These are phyloP conservation scores for Micrastur ruficollis DNA, from an alignment of 2,797 vertebrate species.

Conservation along the genomic window DNA sequence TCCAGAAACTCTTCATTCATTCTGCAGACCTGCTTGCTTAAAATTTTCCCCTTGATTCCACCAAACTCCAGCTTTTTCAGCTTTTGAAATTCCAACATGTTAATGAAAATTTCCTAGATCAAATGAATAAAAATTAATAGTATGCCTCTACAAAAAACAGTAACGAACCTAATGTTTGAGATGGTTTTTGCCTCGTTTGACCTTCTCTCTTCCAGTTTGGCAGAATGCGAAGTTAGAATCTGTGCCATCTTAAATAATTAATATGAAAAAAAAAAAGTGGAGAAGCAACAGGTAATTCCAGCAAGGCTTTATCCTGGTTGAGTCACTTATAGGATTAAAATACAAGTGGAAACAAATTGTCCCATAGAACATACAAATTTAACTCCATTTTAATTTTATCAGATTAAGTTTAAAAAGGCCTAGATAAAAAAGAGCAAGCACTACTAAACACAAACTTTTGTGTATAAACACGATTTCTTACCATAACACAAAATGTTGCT, in stretches of 20 bases:
- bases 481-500: neutral
- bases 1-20: conserved; percentile 75
- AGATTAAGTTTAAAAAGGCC: neutral
- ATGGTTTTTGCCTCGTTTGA: neutral
- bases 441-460: neutral
- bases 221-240: neutral
- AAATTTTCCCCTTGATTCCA: conserved; percentile 73
- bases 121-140: neutral
- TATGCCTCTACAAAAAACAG: neutral
- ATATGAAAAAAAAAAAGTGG: neutral
- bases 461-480: neutral
- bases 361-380: neutral
- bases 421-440: neutral
- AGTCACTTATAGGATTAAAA: neutral
- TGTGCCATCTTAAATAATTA: neutral
- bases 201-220: neutral
- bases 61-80: conserved; percentile 84
- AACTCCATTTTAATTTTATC: neutral
- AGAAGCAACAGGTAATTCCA: neutral
- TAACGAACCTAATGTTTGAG: neutral
- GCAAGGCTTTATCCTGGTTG: neutral
- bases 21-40: conserved; percentile 72
- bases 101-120: conserved; percentile 77
- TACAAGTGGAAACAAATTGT: neutral
- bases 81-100: conserved; percentile 80